These are phyloP conservation scores for Pseudomyrmex sp. DNA, from an alignment of 1,140 invertebrate genomes.

Conservation along the genomic window DNA sequence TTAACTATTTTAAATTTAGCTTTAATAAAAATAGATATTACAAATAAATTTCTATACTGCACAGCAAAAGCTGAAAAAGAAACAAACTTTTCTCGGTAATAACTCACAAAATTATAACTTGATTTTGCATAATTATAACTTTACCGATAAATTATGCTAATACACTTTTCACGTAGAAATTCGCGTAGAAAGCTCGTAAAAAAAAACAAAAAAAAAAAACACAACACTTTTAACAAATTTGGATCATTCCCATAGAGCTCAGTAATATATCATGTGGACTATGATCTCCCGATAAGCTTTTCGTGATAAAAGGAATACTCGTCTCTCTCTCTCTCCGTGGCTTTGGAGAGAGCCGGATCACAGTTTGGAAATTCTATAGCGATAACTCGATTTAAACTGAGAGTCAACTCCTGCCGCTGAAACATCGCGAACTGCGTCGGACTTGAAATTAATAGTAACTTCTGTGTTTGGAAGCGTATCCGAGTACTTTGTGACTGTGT, in stretches of 20 bases:
- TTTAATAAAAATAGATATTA: neutral
- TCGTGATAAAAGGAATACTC: constrained; percentile 47
- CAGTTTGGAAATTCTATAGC: constrained; percentile 62
- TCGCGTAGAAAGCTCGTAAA: too few species aligned
- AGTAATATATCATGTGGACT: neutral
- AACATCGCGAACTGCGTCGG: constrained; percentile 56
- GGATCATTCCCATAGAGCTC: neutral
- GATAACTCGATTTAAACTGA: constrained; percentile 65
- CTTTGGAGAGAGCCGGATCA: constrained; percentile 44
- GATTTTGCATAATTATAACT: neutral
- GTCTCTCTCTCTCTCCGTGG: constrained; percentile 17
- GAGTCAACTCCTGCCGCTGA: constrained; percentile 54
- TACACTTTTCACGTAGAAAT: too few species aligned
- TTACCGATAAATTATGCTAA: neutral
- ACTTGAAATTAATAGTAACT: constrained; percentile 66
- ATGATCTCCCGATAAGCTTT: neutral
- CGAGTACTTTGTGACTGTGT: constrained; percentile 51
- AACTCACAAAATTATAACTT: neutral
- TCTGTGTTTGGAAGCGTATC: constrained; percentile 57
- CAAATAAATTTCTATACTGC: neutral
- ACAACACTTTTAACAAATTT: neutral
- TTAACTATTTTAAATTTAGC: neutral
- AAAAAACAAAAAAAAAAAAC: too few species aligned
- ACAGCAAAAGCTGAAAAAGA: neutral
- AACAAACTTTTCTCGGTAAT: neutral